A percentile compares a stretch with the other conserved stretches of the same genome.
Conservation (phyloP, 2,797 vertebrate genomes). For the Sciaenops ocellatus region DNA sequence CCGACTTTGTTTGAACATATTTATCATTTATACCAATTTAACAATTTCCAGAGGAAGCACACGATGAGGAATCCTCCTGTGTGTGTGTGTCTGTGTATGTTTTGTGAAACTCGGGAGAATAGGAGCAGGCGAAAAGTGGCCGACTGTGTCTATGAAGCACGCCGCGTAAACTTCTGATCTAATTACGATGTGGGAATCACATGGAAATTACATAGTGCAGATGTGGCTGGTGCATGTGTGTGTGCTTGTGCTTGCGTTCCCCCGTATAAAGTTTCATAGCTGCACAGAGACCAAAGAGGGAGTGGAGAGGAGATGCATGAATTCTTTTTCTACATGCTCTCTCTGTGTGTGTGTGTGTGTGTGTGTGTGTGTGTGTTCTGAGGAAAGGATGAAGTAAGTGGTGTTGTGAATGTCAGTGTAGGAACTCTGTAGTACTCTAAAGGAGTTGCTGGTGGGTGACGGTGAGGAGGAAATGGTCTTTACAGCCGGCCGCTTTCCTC, state of each 20-base stretch:
- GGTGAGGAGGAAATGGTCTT: constrained; percentile 60
- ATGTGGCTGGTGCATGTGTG: constrained; percentile 36
- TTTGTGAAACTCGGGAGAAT: constrained; percentile 21
- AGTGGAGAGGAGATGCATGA: constrained; percentile 45
- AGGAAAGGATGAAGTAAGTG: constrained; percentile 12
- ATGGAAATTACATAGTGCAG: constrained; percentile 58
- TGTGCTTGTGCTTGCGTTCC: constrained; percentile 37
- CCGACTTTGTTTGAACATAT: constrained; percentile 51
- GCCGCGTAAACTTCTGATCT: constrained; percentile 64
- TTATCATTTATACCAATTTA: constrained; percentile 67
- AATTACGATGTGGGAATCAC: constrained; percentile 71
- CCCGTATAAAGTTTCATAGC: constrained; percentile 62
- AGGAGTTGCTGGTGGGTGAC: constrained; percentile 39
- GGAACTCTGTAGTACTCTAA: constrained; percentile 27
- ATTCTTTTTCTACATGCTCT: constrained; percentile 10
- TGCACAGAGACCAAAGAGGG: constrained; percentile 44
- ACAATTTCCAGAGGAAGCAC: constrained; percentile 59
- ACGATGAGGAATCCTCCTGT: constrained; percentile 29
- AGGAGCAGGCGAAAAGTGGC: constrained; percentile 34
- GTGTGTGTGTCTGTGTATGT: constrained; percentile 6
- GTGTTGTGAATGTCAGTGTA: constrained; percentile 24
- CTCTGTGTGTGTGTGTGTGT: constrained; percentile 20
- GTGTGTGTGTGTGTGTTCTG: constrained; percentile 16
- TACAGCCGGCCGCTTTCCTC: constrained; percentile 38
- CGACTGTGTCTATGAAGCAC: constrained; percentile 43